Evolutionary conservation across 1,140 invertebrate species (phyloP).

Genomic region (Aleiodes sp.): DNA sequence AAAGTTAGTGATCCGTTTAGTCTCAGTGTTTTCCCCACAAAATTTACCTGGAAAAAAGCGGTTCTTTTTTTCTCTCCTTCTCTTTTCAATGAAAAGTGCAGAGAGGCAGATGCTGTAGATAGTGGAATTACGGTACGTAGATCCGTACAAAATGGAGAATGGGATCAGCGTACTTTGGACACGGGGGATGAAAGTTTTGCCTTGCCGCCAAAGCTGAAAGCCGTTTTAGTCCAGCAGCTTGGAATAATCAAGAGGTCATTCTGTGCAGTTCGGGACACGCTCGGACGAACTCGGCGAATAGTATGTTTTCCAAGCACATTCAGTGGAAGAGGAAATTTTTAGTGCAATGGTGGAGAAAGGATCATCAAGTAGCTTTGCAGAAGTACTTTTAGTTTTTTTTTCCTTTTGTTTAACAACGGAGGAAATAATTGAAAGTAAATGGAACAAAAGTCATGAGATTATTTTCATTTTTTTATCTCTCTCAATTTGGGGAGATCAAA

Average conservation of each 20-base stretch:
- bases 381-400: no score
- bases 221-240: conserved; percentile 31
- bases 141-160: conserved; percentile 21
- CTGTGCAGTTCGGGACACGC: conserved; percentile 25
- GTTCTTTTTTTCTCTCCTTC: not conserved
- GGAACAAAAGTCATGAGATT: not conserved
- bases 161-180: conserved; percentile 6
- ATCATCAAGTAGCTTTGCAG: not conserved
- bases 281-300: conserved; percentile 20
- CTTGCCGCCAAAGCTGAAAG: conserved; percentile 25
- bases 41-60: conserved; percentile 23
- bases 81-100: not conserved
- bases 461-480: not conserved
- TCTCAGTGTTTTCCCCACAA: not conserved
- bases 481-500: no score
- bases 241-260: conserved; percentile 43
- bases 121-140: conserved; percentile 9
- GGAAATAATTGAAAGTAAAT: not conserved
- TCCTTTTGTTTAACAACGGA: not conserved
- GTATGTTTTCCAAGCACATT: conserved; percentile 19
- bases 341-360: conserved; percentile 34
- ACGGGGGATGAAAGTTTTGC: conserved; percentile 24
- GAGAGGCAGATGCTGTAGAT: conserved; percentile 11
- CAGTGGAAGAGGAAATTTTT: conserved; percentile 23
- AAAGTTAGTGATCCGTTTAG: not conserved